Conservation (phyloP, 92 coral and sea anemone genomes). For the Scolanthus callimorphus region DNA sequence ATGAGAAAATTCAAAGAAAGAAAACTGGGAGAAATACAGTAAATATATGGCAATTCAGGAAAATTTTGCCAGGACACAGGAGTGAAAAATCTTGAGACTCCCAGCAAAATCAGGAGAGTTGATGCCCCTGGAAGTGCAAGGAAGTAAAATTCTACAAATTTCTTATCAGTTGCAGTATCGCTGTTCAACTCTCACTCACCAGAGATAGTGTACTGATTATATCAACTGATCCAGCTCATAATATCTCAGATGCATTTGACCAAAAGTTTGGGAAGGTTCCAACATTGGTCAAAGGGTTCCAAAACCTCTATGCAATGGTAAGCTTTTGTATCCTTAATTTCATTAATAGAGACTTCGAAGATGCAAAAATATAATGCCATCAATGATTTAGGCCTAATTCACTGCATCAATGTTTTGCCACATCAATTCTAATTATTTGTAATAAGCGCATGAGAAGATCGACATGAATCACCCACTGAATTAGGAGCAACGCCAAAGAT, state of each 20-base stretch:
- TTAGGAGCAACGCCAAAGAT: too few species aligned
- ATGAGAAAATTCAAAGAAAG: too few species aligned
- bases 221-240: conserved; percentile 99
- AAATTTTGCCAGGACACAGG: background rate
- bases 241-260: conserved; percentile 98
- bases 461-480: too few species aligned
- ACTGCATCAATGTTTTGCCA: too few species aligned
- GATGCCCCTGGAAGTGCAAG: background rate
- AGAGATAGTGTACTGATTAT: conserved; percentile 91
- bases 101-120: background rate
- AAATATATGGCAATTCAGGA: background rate
- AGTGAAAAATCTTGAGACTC: background rate
- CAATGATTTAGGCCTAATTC: too few species aligned
- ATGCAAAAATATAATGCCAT: too few species aligned
- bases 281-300: conserved; percentile 64
- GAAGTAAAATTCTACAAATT: background rate
- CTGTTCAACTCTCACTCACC: conserved; percentile 82
- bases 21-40: too few species aligned
- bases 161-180: conserved; percentile 82
- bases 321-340: too few species aligned
- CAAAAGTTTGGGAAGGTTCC: conserved; percentile 98
- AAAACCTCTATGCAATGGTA: conserved; percentile 94
- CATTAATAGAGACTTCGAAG: too few species aligned
- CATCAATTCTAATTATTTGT: too few species aligned
- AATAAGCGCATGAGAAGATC: too few species aligned